These are phyloP conservation scores for Catharus minimus DNA, from an alignment of 2,113 vertebrate species.

Conservation along the genomic window DNA sequence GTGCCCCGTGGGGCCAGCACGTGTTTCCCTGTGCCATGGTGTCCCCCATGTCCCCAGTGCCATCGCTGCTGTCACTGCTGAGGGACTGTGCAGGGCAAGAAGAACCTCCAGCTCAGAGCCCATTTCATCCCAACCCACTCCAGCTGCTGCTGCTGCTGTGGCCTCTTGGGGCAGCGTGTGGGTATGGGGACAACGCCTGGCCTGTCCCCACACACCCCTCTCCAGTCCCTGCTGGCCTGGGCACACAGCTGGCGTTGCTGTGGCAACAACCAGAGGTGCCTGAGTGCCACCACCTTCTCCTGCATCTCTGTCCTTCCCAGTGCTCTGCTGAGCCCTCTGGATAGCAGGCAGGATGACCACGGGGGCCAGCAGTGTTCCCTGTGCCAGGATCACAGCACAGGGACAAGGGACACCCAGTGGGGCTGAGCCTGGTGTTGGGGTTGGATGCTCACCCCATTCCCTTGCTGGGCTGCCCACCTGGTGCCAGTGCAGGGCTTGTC, in stretches of 20 bases:
- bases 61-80: fast-evolving
- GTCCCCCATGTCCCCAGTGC: background rate
- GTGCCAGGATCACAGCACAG: fast-evolving
- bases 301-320: background rate
- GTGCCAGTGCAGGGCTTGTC: fast-evolving
- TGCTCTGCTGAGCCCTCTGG: background rate
- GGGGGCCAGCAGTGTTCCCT: fast-evolving
- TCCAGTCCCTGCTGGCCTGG: background rate
- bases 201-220: background rate
- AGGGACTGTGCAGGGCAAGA: background rate
- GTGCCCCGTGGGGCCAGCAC: background rate
- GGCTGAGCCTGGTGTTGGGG: background rate
- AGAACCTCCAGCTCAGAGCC: background rate
- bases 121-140: background rate
- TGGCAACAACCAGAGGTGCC: conserved; percentile 30
- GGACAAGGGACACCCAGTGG: background rate
- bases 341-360: fast-evolving
- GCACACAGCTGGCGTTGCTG: conserved; percentile 8
- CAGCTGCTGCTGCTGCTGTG: background rate
- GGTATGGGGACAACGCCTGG: fast-evolving
- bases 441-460: background rate
- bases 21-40: background rate
- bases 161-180: fast-evolving
- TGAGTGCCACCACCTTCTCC: conserved; percentile 5
- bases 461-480: background rate